Percentiles rank a stretch among this genome's conserved stretches.
Conservation (phyloP, 2,797 vertebrate species). For the Bradypodion ventrale region DNA sequence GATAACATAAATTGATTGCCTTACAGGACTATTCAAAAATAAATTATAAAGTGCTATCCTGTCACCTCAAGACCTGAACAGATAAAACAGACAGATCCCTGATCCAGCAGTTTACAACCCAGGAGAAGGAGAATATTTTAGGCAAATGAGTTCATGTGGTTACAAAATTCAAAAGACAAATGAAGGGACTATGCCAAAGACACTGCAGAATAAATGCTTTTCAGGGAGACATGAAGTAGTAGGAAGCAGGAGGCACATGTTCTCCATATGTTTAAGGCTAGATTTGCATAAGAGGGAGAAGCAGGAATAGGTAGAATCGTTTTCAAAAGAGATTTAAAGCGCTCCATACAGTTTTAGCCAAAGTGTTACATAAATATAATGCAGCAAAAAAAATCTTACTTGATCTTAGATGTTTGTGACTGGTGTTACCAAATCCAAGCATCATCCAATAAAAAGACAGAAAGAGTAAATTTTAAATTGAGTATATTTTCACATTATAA, state of each 20-base stretch:
- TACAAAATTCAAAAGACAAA: background rate
- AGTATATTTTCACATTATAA: background rate
- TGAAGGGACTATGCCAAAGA: background rate
- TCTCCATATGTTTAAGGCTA: background rate
- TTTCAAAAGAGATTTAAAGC: background rate
- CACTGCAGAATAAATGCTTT: background rate
- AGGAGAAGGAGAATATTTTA: background rate
- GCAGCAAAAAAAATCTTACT: conserved; percentile 70
- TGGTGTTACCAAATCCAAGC: conserved; percentile 62
- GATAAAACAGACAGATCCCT: background rate
- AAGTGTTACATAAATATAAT: background rate
- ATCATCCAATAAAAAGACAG: conserved; percentile 54
- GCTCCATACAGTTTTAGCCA: background rate
- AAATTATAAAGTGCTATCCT: background rate
- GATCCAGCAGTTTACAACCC: background rate
- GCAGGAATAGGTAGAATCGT: background rate
- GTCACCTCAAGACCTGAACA: background rate
- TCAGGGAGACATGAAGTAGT: background rate
- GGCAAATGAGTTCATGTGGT: background rate
- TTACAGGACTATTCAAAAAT: background rate
- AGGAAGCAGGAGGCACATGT: background rate
- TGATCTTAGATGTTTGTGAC: conserved; percentile 74
- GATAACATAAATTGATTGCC: background rate
- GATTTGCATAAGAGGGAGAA: background rate
- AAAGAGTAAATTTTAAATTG: background rate